phyloP scores from a whole-genome alignment of 2,888 invertebrate species.

The Lochmaea crataegi region DNA sequence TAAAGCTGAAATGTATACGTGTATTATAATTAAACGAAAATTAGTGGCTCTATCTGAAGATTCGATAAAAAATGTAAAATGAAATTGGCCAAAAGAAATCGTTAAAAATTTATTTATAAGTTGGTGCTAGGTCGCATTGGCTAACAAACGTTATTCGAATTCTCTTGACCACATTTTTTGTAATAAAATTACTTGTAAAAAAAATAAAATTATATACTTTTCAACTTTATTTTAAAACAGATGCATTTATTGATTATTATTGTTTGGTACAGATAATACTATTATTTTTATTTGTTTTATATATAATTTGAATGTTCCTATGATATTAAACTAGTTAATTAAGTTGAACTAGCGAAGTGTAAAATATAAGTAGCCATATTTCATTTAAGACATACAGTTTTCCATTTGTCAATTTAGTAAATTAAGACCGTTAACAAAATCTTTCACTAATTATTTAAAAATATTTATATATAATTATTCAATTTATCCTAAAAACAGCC shows the following conservation, averaged over 20 bases:
- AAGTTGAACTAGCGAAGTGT: slow-evolving; percentile 12
- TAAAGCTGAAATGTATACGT: slow-evolving; percentile 20
- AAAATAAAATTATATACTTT: slow-evolving; percentile 1
- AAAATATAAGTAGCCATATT: slow-evolving; percentile 8
- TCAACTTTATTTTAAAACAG: slow-evolving; percentile 18
- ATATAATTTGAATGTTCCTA: slow-evolving; percentile 41
- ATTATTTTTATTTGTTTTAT: slow-evolving; percentile 32
- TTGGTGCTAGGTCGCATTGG: too few species aligned
- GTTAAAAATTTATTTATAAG: too few species aligned
- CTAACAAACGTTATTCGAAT: too few species aligned
- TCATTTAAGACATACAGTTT: slow-evolving; percentile 6
- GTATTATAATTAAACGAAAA: background rate
- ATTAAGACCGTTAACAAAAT: background rate
- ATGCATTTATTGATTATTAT: slow-evolving; percentile 15
- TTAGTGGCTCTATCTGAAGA: too few species aligned
- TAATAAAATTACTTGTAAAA: too few species aligned
- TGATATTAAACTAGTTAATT: slow-evolving; percentile 39
- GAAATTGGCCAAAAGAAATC: background rate
- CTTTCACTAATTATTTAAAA: too few species aligned
- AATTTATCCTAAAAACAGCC: too few species aligned
- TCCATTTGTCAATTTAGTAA: background rate
- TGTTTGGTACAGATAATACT: slow-evolving; percentile 32
- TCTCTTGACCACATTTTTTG: too few species aligned
- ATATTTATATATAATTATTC: too few species aligned
- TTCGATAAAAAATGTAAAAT: background rate